Evolutionary conservation across 2,113 vertebrate species (phyloP).

Genomic region (Pipa parva): DNA sequence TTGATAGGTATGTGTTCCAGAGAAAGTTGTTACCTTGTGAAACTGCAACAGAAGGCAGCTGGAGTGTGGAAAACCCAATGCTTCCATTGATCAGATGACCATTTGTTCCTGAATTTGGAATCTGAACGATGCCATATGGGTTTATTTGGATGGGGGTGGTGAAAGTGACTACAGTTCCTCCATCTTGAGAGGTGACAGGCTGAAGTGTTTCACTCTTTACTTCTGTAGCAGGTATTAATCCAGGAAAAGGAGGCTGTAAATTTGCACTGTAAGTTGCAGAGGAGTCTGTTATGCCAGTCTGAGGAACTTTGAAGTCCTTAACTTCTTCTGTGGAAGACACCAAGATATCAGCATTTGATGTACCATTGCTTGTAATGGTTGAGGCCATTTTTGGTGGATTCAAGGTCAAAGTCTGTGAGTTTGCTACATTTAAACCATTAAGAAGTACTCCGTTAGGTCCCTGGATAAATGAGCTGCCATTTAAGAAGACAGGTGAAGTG

Average conservation of each 20-base stretch:
- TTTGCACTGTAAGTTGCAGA: slow-evolving; percentile 66
- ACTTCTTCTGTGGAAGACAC: slow-evolving; percentile 72
- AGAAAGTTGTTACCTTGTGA: slow-evolving; percentile 72
- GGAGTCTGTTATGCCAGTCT: slow-evolving; percentile 65
- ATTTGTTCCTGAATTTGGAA: slow-evolving; percentile 78
- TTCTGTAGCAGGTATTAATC: slow-evolving; percentile 76
- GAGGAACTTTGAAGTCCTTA: slow-evolving; percentile 79
- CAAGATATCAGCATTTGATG: slow-evolving; percentile 76
- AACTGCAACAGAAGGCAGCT: slow-evolving; percentile 82
- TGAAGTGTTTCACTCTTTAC: slow-evolving; percentile 85
- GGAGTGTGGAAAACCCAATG: slow-evolving; percentile 85
- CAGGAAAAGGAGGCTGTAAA: slow-evolving; percentile 67
- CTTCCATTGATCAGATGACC: slow-evolving; percentile 77
- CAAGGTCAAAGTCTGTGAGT: slow-evolving; percentile 77
- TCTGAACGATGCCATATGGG: slow-evolving; percentile 89
- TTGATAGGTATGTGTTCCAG: neutral
- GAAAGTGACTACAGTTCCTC: slow-evolving; percentile 82
- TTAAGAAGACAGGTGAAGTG: slow-evolving; percentile 83
- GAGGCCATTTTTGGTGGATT: slow-evolving; percentile 74
- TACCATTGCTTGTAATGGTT: slow-evolving; percentile 68
- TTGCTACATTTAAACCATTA: slow-evolving; percentile 86
- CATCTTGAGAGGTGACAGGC: slow-evolving; percentile 77
- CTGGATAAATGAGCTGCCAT: slow-evolving; percentile 90
- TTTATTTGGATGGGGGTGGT: slow-evolving; percentile 87
- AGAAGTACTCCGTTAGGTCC: slow-evolving; percentile 88